Evolutionary conservation across 2,888 invertebrate species (phyloP).

Genomic region (Cylloceria caligata): DNA sequence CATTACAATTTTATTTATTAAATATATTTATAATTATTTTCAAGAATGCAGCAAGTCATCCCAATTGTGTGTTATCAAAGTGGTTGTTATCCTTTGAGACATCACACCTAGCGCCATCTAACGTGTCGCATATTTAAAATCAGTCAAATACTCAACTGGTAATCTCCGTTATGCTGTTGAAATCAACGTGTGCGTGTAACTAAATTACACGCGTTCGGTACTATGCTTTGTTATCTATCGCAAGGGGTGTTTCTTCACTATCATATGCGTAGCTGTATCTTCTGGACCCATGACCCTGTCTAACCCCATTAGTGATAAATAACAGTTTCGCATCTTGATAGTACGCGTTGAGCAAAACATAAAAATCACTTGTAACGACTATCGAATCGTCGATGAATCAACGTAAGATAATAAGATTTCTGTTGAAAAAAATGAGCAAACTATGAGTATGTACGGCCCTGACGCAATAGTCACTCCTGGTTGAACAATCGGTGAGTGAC

Average conservation of each 20-base stretch:
- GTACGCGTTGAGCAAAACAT: too few species aligned
- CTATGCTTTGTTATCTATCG: slow-evolving; percentile 53
- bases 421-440: background rate
- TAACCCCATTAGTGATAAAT: background rate
- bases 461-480: background rate
- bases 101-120: slow-evolving; percentile 26
- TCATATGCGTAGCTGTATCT: slow-evolving; percentile 36
- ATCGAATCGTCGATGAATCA: background rate
- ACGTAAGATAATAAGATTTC: background rate
- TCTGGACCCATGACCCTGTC: background rate
- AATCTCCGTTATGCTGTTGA: background rate
- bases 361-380: too few species aligned
- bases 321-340: too few species aligned
- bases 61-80: too few species aligned
- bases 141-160: slow-evolving; percentile 1
- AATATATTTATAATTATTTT: too few species aligned
- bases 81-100: background rate
- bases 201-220: slow-evolving; percentile 19
- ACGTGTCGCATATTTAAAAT: background rate
- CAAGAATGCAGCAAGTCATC: too few species aligned
- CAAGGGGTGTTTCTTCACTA: slow-evolving; percentile 39
- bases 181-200: slow-evolving; percentile 23
- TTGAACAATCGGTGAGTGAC: background rate
- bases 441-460: background rate
- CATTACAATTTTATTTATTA: too few species aligned